Evolutionary conservation across 1,140 invertebrate species (phyloP), one percentile per base, ranked within the genome.

Genomic region (Phortica variegata): DNA sequence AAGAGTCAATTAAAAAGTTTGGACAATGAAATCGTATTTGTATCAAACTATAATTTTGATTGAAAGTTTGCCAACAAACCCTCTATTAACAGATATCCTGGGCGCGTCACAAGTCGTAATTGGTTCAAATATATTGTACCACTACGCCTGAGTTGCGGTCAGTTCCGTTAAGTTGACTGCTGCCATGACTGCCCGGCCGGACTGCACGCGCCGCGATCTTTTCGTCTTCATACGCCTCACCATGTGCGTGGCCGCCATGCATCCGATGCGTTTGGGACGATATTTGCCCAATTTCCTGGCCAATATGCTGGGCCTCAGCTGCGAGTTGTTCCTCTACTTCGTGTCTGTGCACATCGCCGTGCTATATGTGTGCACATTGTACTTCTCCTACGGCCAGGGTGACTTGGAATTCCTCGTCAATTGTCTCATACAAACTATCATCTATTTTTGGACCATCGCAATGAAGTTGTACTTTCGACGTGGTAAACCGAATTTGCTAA

Each of bases 401-500:
- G 60, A 73, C 51, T 40, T 73, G 48, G 70, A 70, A 32, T 56
- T 73, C 17, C 53, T 73, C 6, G 70, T 73, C 3, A 70, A 61
- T 37, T 66, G 65, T 21, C 37, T 73, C 1, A 65, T 73, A 32
- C 70, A 73, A 49, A 68, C 65, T 0, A 60, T 73, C 4, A 73
- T 73, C 32, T 73, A 73, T 34, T 5, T 58, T n/a, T 73, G 70
- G 70, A 59, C 62, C 15, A 58, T 73, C 6, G 20, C 47, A 15
- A 73, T 73, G 56, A 73, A 73, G 31, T 38, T 73, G 3, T 73
- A 73, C 29, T 73, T 73, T 33, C 60, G 62, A 5, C 60, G 70
- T 12, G 5, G 70, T 3, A 36, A 46, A 13, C 56, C 62, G 1
- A 31, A 43, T 2, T 38, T 57, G 2, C 26, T 73, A 1, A 21